Evolutionary conservation across 1,140 invertebrate species (phyloP), one percentile per base, ranked within the genome.

Genomic region (Drosophila rhopaloa): DNA sequence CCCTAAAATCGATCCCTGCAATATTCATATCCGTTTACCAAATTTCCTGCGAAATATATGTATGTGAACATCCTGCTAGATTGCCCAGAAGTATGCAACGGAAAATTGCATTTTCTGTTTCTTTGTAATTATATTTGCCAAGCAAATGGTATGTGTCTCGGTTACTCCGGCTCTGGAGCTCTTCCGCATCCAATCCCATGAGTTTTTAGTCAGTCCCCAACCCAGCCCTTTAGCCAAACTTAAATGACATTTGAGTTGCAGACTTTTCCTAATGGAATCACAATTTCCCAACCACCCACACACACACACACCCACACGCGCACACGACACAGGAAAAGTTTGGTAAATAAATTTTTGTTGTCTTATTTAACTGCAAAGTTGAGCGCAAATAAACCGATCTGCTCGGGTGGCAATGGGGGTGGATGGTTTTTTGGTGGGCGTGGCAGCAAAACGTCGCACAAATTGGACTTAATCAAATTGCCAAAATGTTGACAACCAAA

Each of bases 381-480:
- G 66, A 54, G 80, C 55, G 60, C 79, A 85, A 85, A 85, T 85
- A 85, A 71, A 81, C 73, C 73, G 78, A 77, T 38, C 68, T 67
- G 35, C 62, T 53, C 16, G 55, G 54, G 41, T 41, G 37, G n/a
- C n/a, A 7, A 4, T 41, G 35, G 35, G 58, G 10, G 27, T 43
- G 29, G 13, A 13, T 13, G 44, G 35, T 40, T 8, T 37, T 40
- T n/a, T 27, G 16, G 62, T 76, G 79, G 79, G 72, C 56, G 81
- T 76, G 76, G 70, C 70, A 79, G 58, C 27, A 60, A 57, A 76
- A 82, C 61, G 76, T 83, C 65, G 79, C 51, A 73, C 76, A 89
- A 88, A 89, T 89, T 89, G 79, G 78, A 89, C 83, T 89, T 88
- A 88, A 88, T 88, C 83, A 88, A 88, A 88, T 88, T 86, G 83